These are phyloP conservation scores for Oligia strigilis DNA, from an alignment of 2,888 invertebrate genomes.

Conservation along the genomic window DNA sequence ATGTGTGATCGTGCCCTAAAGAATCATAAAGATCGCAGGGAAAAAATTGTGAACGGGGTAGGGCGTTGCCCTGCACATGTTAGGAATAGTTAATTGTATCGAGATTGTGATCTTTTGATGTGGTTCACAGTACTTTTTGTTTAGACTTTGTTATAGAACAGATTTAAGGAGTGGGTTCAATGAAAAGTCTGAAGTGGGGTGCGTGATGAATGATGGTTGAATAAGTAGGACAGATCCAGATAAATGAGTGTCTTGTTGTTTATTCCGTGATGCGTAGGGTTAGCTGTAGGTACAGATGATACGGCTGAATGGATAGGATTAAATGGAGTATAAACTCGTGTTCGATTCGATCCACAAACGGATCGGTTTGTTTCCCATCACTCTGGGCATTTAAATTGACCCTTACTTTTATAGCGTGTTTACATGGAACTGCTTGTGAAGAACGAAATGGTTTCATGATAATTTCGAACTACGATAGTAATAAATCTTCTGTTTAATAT, in stretches of 20 bases:
- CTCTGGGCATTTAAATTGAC: slow-evolving; percentile 8
- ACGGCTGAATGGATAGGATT: slow-evolving; percentile 8
- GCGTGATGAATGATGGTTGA: slow-evolving; percentile 26
- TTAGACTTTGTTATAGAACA: slow-evolving; percentile 54
- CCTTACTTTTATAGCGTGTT: not conserved
- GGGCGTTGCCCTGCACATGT: slow-evolving; percentile 81
- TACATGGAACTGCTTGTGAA: slow-evolving; percentile 5
- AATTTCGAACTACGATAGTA: not conserved
- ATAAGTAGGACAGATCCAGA: slow-evolving; percentile 11
- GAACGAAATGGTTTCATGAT: slow-evolving; percentile 6
- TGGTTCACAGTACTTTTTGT: slow-evolving; percentile 56
- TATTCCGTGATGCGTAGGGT: slow-evolving; percentile 13
- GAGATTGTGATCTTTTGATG: slow-evolving; percentile 60
- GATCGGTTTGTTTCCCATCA: slow-evolving; percentile 17
- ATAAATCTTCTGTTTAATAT: not conserved
- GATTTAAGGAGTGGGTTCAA: slow-evolving; percentile 42
- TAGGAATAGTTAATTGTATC: slow-evolving; percentile 65
- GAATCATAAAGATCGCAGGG: slow-evolving; percentile 67
- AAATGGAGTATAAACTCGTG: slow-evolving; percentile 17
- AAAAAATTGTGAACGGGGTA: slow-evolving; percentile 74
- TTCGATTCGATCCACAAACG: slow-evolving; percentile 15
- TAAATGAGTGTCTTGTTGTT: slow-evolving; percentile 27
- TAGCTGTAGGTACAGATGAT: not conserved
- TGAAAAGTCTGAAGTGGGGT: slow-evolving; percentile 25
- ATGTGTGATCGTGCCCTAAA: slow-evolving; percentile 74